Percentiles rank a stretch among this genome's conserved stretches.
Conservation (phyloP, 2,888 invertebrate genomes). For the Agrochola lota region DNA sequence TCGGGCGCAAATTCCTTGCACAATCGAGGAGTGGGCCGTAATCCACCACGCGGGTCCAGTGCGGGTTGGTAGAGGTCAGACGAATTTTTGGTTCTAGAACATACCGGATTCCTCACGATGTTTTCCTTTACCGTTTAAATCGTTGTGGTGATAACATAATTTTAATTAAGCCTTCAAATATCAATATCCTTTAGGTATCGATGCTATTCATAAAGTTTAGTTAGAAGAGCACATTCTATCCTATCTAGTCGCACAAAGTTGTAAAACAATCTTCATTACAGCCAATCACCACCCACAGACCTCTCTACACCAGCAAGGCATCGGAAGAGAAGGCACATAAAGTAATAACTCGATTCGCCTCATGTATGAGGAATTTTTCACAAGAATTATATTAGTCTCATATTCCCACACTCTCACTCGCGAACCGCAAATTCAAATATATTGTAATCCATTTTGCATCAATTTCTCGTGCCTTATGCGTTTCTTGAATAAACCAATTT, state of each 20-base stretch:
- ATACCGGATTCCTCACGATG: too few species aligned
- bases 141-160: too few species aligned
- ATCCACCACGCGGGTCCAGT: too few species aligned
- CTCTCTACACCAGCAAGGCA: constrained; percentile 9
- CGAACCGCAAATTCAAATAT: constrained; percentile 36
- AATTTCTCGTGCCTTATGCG: constrained; percentile 15
- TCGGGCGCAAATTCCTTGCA: not conserved
- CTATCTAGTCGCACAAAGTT: not conserved
- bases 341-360: constrained; percentile 41
- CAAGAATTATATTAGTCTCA: constrained; percentile 22
- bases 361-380: constrained; percentile 27
- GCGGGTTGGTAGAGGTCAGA: too few species aligned
- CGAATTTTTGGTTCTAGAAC: too few species aligned
- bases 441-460: constrained; percentile 47
- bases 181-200: not conserved
- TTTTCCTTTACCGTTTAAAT: too few species aligned
- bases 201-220: not conserved
- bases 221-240: not conserved
- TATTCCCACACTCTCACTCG: constrained; percentile 16
- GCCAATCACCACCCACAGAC: not conserved
- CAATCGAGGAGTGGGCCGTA: too few species aligned
- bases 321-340: constrained; percentile 2
- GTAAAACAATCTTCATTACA: constrained; percentile 17
- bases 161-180: not conserved
- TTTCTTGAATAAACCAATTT: constrained; percentile 49